These are phyloP conservation scores for Artemisiospiza belli DNA, from an alignment of 2,113 vertebrate genomes.

Conservation along the genomic window DNA sequence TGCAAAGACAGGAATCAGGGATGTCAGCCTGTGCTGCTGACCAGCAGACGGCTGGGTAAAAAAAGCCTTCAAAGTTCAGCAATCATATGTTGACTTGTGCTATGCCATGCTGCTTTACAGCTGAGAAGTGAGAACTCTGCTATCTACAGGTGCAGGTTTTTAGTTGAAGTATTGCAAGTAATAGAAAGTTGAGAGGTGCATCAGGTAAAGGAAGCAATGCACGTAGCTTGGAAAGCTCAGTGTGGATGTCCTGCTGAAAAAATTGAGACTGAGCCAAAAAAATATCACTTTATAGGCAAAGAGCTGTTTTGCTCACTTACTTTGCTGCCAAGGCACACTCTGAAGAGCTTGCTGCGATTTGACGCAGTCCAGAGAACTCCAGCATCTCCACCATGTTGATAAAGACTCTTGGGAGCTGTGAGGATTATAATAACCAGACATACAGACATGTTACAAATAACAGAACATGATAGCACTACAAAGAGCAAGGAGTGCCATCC, in stretches of 20 bases:
- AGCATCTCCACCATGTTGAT: constrained; percentile 86
- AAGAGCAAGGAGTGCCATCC: constrained; percentile 6
- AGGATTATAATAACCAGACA: constrained; percentile 38
- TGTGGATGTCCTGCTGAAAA: background rate
- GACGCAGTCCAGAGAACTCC: constrained; percentile 80
- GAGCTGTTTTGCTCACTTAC: constrained; percentile 68
- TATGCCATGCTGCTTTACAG: background rate
- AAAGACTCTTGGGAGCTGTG: constrained; percentile 86
- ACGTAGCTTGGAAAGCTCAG: background rate
- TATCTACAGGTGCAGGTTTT: background rate
- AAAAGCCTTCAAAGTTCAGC: background rate
- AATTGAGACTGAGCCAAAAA: background rate
- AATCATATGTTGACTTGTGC: background rate
- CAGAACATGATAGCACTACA: constrained; percentile 33
- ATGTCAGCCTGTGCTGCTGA: background rate
- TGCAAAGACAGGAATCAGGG: background rate
- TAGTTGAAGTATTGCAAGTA: background rate
- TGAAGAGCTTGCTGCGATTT: constrained; percentile 72
- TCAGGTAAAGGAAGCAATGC: background rate
- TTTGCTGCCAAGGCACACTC: constrained; percentile 67
- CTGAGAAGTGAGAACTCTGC: background rate
- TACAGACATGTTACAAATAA: background rate
- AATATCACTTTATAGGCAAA: background rate
- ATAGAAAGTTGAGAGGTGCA: background rate
- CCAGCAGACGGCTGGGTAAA: background rate